Evolutionary conservation across 2,797 vertebrate genomes (phyloP), one percentile per base, ranked within the genome.

Genomic region (Mormyrus hasselquistii): DNA sequence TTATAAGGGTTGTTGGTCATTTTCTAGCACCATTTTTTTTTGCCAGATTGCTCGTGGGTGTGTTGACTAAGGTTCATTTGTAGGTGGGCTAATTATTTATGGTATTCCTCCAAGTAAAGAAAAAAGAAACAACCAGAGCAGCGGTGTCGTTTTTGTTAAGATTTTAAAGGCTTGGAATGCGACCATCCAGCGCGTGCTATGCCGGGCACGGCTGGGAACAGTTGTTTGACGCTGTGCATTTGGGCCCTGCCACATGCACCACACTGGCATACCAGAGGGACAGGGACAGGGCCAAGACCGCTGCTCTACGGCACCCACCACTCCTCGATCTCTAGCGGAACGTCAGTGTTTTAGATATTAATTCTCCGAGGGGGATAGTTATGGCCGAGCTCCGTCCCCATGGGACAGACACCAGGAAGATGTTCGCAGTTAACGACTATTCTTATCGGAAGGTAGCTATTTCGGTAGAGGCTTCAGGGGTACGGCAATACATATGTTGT

Each of bases 21-120:
- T 79, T 79, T 44, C 41, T 79, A 79, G 41, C 73, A 44, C 73
- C 6, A 3, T 34, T 34, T 34, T 1, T 1, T 79, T 59, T 79
- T 44, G 38, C 73, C 73, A 79, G 73, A 79, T 79, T 79, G 65
- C 10, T 79, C 16, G 73, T 79, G 73, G 73, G 73, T 19, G 73
- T 79, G 73, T 79, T 79, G 73, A 79, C 25, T 44, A 79, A 79
- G 73, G 73, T 44, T 79, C 73, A 44, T n/a, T 79, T 47, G 73
- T 79, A n/a, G 41, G 73, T 44, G 16, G 73, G 34, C 16, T 79
- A 79, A 79, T 79, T 79, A 41, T 79, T 79, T 79, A 79, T 79
- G 73, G 5, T 79, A n/a, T 44, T 44, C 38, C 16, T 79, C 34
- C 73, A 19, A 44, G 41, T 44, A 47, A 44, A 79, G 7, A 73